Evolutionary conservation across 2,797 vertebrate genomes (phyloP).

Genomic region (Lepus oiostolus): DNA sequence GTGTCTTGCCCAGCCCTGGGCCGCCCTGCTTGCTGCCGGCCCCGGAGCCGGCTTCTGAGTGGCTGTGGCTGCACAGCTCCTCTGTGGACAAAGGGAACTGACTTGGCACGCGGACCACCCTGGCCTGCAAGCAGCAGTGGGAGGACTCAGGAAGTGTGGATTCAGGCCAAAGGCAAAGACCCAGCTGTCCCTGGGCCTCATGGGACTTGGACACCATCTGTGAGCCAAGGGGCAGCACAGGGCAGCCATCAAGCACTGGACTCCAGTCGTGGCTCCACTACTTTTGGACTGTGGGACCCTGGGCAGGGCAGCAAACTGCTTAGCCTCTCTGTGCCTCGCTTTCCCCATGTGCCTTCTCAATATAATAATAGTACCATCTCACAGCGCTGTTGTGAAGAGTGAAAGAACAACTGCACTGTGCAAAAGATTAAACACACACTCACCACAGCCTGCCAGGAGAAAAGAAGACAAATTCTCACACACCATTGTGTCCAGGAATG

Average conservation of each 20-base stretch:
- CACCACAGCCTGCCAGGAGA: background rate
- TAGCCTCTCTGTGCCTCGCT: constrained; percentile 33
- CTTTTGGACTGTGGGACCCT: background rate
- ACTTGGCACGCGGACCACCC: constrained; percentile 30
- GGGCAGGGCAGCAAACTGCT: background rate
- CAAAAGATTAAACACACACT: background rate
- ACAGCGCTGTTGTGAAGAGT: background rate
- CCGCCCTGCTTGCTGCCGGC: background rate
- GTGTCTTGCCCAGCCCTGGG: background rate
- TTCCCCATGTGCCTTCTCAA: constrained; percentile 6
- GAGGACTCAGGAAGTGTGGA: constrained; percentile 40
- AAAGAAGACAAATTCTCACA: background rate
- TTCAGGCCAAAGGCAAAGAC: constrained; percentile 51
- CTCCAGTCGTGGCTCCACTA: background rate
- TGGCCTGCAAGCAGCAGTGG: constrained; percentile 39
- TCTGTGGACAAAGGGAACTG: constrained; percentile 46
- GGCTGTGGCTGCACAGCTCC: constrained; percentile 9
- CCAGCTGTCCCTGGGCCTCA: constrained; percentile 23
- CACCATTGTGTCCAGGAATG: background rate
- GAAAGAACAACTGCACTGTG: background rate
- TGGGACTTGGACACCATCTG: constrained; percentile 47
- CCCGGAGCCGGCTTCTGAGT: background rate
- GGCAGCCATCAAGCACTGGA: background rate
- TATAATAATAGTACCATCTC: background rate
- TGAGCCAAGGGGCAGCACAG: constrained; percentile 23